Evolutionary conservation across 1,140 invertebrate species (phyloP).

Genomic region (Hesperophylax magnus): DNA sequence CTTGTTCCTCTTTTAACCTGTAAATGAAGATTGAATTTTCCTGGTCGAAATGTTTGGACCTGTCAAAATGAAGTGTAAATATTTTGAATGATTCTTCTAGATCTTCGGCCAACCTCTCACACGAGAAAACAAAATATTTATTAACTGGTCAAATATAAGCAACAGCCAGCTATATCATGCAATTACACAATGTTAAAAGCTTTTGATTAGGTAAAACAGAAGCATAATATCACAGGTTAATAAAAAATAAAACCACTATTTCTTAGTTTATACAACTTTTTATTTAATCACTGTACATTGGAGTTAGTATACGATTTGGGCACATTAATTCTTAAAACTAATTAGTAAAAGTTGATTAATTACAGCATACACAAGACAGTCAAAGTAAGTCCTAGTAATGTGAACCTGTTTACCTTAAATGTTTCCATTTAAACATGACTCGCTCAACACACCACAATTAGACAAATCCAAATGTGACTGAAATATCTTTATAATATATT

Average conservation of each 20-base stretch:
- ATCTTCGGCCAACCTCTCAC: too few relatives aligned
- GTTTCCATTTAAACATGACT: slow-evolving; percentile 22
- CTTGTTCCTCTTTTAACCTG: too few relatives aligned
- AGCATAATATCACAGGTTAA: slow-evolving; percentile 3
- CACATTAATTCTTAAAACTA: slow-evolving; percentile 68
- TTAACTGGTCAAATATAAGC: background rate
- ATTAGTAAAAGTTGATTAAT: slow-evolving; percentile 55
- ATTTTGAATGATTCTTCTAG: too few relatives aligned
- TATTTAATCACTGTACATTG: slow-evolving; percentile 72
- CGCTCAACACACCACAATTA: slow-evolving; percentile 43
- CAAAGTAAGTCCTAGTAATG: slow-evolving; percentile 26
- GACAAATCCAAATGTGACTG: slow-evolving; percentile 36
- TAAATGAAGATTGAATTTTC: too few relatives aligned
- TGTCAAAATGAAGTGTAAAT: too few relatives aligned
- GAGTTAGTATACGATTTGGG: slow-evolving; percentile 72
- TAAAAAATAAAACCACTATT: slow-evolving; percentile 23
- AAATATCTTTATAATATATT: slow-evolving; percentile 20
- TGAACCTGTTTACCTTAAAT: slow-evolving; percentile 15
- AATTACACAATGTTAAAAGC: background rate
- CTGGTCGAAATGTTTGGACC: too few relatives aligned
- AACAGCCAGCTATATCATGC: background rate
- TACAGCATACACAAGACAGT: slow-evolving; percentile 47
- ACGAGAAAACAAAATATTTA: too few relatives aligned
- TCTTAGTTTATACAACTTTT: slow-evolving; percentile 54
- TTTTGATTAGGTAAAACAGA: too few relatives aligned